Percentiles rank a stretch among this genome's conserved stretches.
Evolutionary conservation across 1,140 invertebrate genomes (phyloP).

Genomic region (Periplaneta americana): DNA sequence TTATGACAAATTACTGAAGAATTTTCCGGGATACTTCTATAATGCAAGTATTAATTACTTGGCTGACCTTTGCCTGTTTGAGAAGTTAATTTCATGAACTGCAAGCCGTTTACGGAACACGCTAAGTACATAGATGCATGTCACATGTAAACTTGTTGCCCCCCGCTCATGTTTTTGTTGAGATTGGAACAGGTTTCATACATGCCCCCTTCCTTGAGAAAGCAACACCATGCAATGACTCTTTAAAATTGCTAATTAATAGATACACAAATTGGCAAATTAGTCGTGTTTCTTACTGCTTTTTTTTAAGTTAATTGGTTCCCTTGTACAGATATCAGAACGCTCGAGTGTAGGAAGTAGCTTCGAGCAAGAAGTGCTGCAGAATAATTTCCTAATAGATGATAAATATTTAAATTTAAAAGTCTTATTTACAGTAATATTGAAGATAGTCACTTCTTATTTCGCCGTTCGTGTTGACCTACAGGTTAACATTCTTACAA

Average conservation of each 20-base stretch:
- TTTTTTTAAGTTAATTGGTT: not conserved
- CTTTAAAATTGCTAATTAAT: not conserved
- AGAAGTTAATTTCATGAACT: too few species aligned
- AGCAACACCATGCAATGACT: not conserved
- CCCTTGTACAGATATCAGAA: not conserved
- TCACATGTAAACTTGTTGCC: not conserved
- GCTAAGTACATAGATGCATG: not conserved
- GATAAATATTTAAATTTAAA: too few species aligned
- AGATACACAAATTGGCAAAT: not conserved
- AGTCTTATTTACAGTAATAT: too few species aligned
- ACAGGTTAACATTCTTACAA: too few species aligned
- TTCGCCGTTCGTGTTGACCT: too few species aligned
- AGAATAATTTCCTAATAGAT: too few species aligned
- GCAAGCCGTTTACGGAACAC: not conserved
- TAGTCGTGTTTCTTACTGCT: not conserved
- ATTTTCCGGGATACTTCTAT: too few species aligned
- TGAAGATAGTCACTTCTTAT: too few species aligned
- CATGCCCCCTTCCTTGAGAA: not conserved
- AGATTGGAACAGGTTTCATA: not conserved
- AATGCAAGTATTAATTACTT: too few species aligned
- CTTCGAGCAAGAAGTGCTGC: not conserved
- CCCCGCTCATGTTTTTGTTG: not conserved
- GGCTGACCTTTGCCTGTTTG: too few species aligned
- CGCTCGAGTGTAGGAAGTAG: not conserved
- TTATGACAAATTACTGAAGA: too few species aligned